These are phyloP conservation scores for Sphyrna mokarran DNA, from an alignment of 2,113 vertebrate genomes.

Conservation along the genomic window DNA sequence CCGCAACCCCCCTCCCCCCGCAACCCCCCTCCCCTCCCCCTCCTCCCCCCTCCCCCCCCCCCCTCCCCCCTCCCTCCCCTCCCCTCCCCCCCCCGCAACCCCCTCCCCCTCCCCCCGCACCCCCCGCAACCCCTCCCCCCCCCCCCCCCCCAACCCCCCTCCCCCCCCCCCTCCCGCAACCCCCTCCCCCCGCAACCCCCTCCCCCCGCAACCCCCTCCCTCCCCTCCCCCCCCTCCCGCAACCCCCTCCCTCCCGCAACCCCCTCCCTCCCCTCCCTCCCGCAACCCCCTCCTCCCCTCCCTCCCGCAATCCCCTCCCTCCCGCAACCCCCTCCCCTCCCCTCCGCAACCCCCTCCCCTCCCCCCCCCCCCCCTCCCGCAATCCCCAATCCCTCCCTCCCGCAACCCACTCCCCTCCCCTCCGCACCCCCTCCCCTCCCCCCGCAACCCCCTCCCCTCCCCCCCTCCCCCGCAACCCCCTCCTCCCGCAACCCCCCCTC, in stretches of 20 bases:
- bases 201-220: neutral
- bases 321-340: too few species aligned
- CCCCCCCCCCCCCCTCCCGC: too few species aligned
- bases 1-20: conserved; percentile 25
- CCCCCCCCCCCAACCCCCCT: neutral
- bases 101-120: neutral
- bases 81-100: too few species aligned
- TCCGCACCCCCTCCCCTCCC: too few species aligned
- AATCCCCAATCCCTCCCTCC: too few species aligned
- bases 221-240: conserved; percentile 31
- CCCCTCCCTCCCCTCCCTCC: too few species aligned
- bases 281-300: conserved; percentile 41
- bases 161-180: fast-evolving
- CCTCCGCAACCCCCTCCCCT: too few species aligned
- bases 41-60: conserved; percentile 39
- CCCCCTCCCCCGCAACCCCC: too few species aligned
- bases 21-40: conserved; percentile 34
- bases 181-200: neutral
- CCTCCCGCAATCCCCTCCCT: conserved; percentile 40
- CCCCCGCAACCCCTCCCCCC: neutral
- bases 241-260: conserved; percentile 17
- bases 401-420: too few species aligned
- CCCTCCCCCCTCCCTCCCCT: neutral
- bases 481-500: too few species aligned
- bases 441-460: too few species aligned